A percentile compares a stretch with the other conserved stretches of the same genome.
Evolutionary conservation across 1,140 invertebrate genomes (phyloP).

Genomic region (Daktulosphaira vitifoliae): DNA sequence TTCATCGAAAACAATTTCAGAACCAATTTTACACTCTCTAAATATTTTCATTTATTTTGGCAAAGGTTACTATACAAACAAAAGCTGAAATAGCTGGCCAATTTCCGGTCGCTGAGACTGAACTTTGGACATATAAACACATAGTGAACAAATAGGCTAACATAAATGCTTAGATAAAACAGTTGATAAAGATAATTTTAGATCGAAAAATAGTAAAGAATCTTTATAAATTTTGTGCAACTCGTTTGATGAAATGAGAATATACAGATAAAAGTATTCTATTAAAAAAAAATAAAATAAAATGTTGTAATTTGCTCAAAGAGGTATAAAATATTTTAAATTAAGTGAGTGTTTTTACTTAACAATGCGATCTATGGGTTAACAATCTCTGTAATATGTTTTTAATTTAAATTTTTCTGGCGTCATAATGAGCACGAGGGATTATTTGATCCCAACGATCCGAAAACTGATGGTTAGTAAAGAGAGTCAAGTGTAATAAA

Average conservation of each 20-base stretch:
- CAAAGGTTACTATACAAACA: conserved; percentile 14
- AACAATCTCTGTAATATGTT: conserved; percentile 6
- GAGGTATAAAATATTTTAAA: neutral
- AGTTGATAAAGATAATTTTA: neutral
- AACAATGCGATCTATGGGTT: neutral
- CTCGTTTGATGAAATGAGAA: too few relatives aligned
- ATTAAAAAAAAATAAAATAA: too few relatives aligned
- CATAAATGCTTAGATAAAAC: conserved; percentile 2
- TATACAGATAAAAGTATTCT: too few relatives aligned
- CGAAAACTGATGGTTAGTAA: neutral
- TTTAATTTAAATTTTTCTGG: conserved; percentile 12
- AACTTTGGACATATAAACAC: neutral
- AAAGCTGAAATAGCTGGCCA: neutral
- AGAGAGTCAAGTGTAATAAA: too few relatives aligned
- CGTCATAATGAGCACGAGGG: neutral
- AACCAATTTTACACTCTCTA: too few relatives aligned
- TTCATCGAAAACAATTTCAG: too few relatives aligned
- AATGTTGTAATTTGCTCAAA: neutral
- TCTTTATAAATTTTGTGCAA: too few relatives aligned
- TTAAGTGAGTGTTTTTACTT: neutral
- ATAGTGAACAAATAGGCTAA: too few relatives aligned
- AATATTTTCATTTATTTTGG: conserved; percentile 2
- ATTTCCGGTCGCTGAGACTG: neutral
- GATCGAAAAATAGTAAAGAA: too few relatives aligned
- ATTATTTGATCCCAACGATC: neutral